A percentile compares a stretch with the other conserved stretches of the same genome.
Conservation (phyloP, 2,797 vertebrate species). For the Anniella stebbinsi region DNA sequence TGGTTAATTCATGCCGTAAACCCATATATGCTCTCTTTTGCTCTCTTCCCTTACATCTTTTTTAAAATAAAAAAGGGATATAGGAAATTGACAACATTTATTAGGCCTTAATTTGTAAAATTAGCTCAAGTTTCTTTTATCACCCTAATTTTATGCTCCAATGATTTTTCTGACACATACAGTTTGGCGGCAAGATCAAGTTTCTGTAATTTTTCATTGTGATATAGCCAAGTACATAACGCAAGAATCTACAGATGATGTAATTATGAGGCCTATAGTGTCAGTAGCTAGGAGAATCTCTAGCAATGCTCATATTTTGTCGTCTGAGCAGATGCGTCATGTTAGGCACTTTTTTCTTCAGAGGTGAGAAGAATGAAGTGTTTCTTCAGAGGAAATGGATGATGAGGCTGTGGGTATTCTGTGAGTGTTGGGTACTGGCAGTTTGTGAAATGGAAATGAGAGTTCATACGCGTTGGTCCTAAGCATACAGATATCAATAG, state of each 20-base stretch:
- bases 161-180: conserved; percentile 78
- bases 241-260: conserved; percentile 48
- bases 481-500: not conserved
- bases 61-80: conserved; percentile 42
- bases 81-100: conserved; percentile 59
- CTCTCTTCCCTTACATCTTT: conserved; percentile 49
- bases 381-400: conserved; percentile 41
- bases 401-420: not conserved
- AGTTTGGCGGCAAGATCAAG: conserved; percentile 70
- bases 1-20: conserved; percentile 30
- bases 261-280: conserved; percentile 43
- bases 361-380: conserved; percentile 21
- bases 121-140: conserved; percentile 73
- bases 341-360: conserved; percentile 25
- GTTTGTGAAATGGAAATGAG: not conserved
- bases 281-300: conserved; percentile 40
- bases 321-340: conserved; percentile 39
- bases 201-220: conserved; percentile 69
- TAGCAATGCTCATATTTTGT: conserved; percentile 46
- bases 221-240: conserved; percentile 63
- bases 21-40: conserved; percentile 45
- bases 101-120: conserved; percentile 72
- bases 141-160: conserved; percentile 74
- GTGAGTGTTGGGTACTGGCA: not conserved
- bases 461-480: not conserved